Percentiles rank a stretch among this genome's conserved stretches.
These are phyloP conservation scores for Cabera pusaria DNA, from an alignment of 2,888 invertebrate species.

Conservation along the genomic window DNA sequence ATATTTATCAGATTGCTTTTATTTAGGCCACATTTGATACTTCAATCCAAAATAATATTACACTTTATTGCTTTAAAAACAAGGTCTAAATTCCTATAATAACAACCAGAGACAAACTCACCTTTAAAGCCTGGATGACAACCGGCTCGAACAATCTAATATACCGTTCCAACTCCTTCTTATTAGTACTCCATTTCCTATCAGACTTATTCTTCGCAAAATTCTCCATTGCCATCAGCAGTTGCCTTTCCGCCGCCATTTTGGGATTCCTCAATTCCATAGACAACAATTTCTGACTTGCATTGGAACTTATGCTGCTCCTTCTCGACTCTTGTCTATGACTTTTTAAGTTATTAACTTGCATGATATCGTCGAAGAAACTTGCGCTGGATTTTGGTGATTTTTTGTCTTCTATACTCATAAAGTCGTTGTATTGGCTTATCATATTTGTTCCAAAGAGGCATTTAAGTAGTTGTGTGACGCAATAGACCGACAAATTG, in stretches of 20 bases:
- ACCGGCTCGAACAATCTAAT: conserved; percentile 97
- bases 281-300: conserved; percentile 61
- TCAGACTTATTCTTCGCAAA: conserved; percentile 72
- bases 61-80: too few relatives aligned
- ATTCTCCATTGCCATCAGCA: conserved; percentile 70
- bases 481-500: conserved; percentile 87
- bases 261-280: conserved; percentile 58
- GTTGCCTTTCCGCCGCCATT: conserved; percentile 61
- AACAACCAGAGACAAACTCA: too few relatives aligned
- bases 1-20: too few relatives aligned
- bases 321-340: conserved; percentile 49
- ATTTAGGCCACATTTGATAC: too few relatives aligned
- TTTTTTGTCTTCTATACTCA: conserved; percentile 53
- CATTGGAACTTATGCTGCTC: conserved; percentile 56
- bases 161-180: conserved; percentile 86
- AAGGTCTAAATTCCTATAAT: too few relatives aligned
- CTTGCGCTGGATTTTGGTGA: conserved; percentile 28
- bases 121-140: conserved; percentile 96
- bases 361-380: conserved; percentile 63
- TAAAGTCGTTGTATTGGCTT: conserved; percentile 66
- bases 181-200: conserved; percentile 76
- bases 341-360: conserved; percentile 45
- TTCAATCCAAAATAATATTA: too few relatives aligned
- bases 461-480: conserved; percentile 90
- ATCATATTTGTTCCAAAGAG: conserved; percentile 90